These are phyloP conservation scores for Steromphala cineraria DNA, from an alignment of 2,888 invertebrate genomes.

Conservation along the genomic window DNA sequence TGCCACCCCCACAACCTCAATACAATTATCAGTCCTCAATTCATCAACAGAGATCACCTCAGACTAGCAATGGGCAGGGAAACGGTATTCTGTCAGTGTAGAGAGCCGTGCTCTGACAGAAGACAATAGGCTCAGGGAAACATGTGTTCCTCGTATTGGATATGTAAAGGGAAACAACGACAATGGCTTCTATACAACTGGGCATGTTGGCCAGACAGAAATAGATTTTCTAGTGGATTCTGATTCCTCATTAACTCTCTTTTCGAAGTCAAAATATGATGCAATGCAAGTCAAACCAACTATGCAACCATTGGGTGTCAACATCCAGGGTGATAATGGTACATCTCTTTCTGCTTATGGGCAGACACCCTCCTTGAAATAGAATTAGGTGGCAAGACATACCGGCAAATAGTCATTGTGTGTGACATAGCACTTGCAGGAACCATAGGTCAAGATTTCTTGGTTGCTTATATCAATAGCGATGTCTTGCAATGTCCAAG, in stretches of 20 bases:
- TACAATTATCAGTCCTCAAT: not conserved
- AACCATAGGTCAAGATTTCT: not conserved
- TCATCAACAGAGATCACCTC: not conserved
- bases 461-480: not conserved
- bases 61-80: too few relatives aligned
- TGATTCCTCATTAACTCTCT: conserved; percentile 24
- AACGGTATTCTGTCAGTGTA: not conserved
- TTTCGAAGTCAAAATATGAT: conserved; percentile 19
- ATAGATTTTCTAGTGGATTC: conserved; percentile 27
- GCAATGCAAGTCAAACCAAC: not conserved
- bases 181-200: too few relatives aligned
- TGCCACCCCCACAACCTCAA: not conserved
- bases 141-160: not conserved
- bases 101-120: not conserved
- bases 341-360: not conserved
- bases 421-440: not conserved
- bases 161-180: not conserved
- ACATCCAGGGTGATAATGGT: too few relatives aligned
- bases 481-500: not conserved
- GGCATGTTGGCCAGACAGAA: not conserved
- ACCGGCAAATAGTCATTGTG: not conserved
- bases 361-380: not conserved
- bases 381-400: not conserved
- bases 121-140: not conserved
- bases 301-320: too few relatives aligned